A percentile compares a stretch with the other conserved stretches of the same genome.
phyloP scores from a whole-genome alignment of 1,140 invertebrate species.

The Augochlora pura region DNA sequence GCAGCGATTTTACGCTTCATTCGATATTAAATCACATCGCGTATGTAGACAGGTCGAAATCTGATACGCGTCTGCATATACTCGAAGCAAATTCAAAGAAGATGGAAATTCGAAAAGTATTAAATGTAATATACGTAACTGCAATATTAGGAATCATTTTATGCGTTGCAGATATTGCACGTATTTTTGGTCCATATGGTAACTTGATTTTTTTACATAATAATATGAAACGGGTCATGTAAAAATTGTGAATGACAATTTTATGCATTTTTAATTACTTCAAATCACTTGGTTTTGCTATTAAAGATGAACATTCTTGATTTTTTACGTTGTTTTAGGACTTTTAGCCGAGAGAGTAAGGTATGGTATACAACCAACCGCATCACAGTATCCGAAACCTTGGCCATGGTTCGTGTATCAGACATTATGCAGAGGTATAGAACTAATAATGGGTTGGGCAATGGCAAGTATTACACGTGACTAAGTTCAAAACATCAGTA shows the following conservation, averaged over 20 bases:
- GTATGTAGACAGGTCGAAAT: constrained; percentile 81
- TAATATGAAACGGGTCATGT: no score
- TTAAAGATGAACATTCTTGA: not conserved
- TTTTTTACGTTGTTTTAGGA: constrained; percentile 61
- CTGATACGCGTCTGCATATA: constrained; percentile 73
- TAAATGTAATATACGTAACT: constrained; percentile 80
- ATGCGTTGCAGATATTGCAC: constrained; percentile 79
- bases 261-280: no score
- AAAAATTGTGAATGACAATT: no score
- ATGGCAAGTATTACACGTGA: constrained; percentile 84
- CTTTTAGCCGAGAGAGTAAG: constrained; percentile 67
- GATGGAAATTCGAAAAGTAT: constrained; percentile 78
- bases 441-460: constrained; percentile 82
- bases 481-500: constrained; percentile 80
- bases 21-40: constrained; percentile 84
- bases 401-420: constrained; percentile 83
- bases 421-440: constrained; percentile 80
- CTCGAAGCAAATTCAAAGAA: constrained; percentile 74
- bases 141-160: constrained; percentile 81
- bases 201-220: constrained; percentile 18
- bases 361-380: constrained; percentile 57
- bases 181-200: constrained; percentile 81
- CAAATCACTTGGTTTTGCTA: not conserved
- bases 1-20: constrained; percentile 78
- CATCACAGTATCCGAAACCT: constrained; percentile 67